A percentile compares a stretch with the other conserved stretches of the same genome.
These are phyloP conservation scores for Meliscaeva auricollis DNA, from an alignment of 2,888 invertebrate genomes.

Conservation along the genomic window DNA sequence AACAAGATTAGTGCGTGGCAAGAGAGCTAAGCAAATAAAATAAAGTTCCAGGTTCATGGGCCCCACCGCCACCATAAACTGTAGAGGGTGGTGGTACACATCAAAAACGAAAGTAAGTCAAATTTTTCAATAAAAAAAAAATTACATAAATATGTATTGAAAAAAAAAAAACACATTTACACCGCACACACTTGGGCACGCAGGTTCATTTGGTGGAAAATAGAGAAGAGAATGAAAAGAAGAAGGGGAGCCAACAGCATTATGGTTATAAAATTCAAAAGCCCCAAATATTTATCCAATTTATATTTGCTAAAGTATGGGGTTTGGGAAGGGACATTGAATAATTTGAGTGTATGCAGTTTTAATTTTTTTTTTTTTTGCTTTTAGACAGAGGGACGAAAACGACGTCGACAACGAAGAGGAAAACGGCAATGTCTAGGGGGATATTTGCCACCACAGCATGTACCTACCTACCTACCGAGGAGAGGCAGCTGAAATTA, in stretches of 20 bases:
- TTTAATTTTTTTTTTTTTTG: constrained; percentile 51
- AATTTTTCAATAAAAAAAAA: constrained; percentile 41
- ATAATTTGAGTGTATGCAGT: constrained; percentile 60
- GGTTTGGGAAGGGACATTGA: neutral
- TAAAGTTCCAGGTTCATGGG: constrained; percentile 18
- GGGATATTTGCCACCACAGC: constrained; percentile 40
- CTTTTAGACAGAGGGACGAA: constrained; percentile 40
- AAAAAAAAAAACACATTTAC: constrained; percentile 30
- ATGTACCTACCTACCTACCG: neutral
- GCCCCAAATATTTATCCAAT: constrained; percentile 67
- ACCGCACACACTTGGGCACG: constrained; percentile 41
- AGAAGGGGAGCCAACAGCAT: neutral
- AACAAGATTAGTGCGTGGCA: constrained; percentile 51
- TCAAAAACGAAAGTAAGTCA: constrained; percentile 71
- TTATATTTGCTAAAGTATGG: constrained; percentile 36
- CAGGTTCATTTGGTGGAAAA: constrained; percentile 18
- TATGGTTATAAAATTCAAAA: constrained; percentile 55
- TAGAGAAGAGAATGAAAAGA: neutral
- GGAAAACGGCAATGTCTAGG: constrained; percentile 64
- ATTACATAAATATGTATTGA: constrained; percentile 24
- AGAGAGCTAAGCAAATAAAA: constrained; percentile 6
- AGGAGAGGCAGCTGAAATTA: constrained; percentile 64
- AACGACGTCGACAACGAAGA: constrained; percentile 32
- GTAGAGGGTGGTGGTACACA: neutral
- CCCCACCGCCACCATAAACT: neutral